Base-by-base conservation (phyloP, 1,140 invertebrate species). In the Melipona quadrifasciata region DNA sequence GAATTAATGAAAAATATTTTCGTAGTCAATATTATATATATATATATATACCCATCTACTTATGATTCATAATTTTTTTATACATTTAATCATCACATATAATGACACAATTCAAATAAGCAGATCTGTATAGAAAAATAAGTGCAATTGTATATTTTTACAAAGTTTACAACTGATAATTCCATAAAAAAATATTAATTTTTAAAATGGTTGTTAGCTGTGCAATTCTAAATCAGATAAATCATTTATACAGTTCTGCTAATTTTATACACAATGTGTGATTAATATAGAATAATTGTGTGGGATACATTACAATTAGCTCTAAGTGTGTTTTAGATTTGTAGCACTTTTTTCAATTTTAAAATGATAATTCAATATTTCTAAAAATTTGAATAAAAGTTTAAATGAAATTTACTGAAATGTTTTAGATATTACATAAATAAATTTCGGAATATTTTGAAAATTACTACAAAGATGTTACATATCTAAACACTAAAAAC, bases 401-500 rank as follows among this genome's bases (percentile, higher is more conserved):
- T 47, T 51, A 2, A 17, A 61, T 61, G 1, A n/a, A 61, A 61
- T 61, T 61, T 61, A 61, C n/a, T n/a, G 12, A 61, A 61, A 61
- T n/a, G 58, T 61, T n/a, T 61, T n/a, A n/a, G 14, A 61, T n/a
- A 14, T 61, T 61, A 61, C 58, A 24, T 61, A 12, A 61, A 61
- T 47, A 47, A 47, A 10, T 47, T 47, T 47, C 6, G 39, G 39
- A 47, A 47, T 11, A 78, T 16, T 55, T 64, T 24, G 24, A n/a
- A 17, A 71, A 24, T 3, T 39, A 68, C 3, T 6, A 39, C 5
- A 72, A 67, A 85, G 75, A 74, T 87, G 78, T 75, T 84, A 84
- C 82, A 79, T 61, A 76, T 84, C 82, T 84, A 79, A 70, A 61
- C 82, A 79, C 76, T 57, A 70, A 14, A 85, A 88, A 55, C 82